Base-by-base conservation (phyloP, 2,113 vertebrate genomes). In the Otolemur garnettii region DNA sequence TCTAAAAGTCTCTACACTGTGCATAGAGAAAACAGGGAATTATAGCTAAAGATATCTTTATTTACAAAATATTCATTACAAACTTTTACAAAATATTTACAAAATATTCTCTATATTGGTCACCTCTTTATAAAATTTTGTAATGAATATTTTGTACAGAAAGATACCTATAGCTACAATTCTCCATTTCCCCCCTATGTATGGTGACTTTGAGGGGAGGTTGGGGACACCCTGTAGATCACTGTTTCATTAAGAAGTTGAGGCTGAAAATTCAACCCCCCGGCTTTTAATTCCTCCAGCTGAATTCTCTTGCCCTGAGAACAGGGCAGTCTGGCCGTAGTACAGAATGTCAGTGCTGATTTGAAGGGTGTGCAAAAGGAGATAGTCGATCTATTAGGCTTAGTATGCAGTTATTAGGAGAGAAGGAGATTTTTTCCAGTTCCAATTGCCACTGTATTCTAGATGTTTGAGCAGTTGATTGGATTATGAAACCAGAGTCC, bases 371-470 rank as follows among this genome's bases (percentile, higher is more conserved):
- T 78, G 17, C 10, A 33, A 60, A 93, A 96, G 66, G 22, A 38
- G 66, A 74, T 35, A 75, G 62, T 95, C 66, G 68, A 42, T 35
- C 11, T 17, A 82, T 62, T 69, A 85, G 93, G 62, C 17, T 83
- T 92, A 74, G 57, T 72, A 62, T 28, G 74, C n/a, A 42, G 24
- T 82, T 91, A 74, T 96, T 88, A 94, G 59, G 7, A 83, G 53
- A n/a, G 42, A 0, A 77, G n/a, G 9, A 15, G 17, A 50, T 19
- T 42, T 64, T 69, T 90, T 42, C 30, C 82, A 71, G 18, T 60
- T 75, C 72, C 28, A 21, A 35, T 81, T 38, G 57, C 50, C 28
- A 50, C 55, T 96, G 38, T 53, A 78, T 64, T 91, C 53, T 82
- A 78, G 71, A 45, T 68, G 35, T 55, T 90, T 64, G 88, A 64